Evolutionary conservation across 2,888 invertebrate genomes (phyloP).

Genomic region (Stegana nigrithorax): DNA sequence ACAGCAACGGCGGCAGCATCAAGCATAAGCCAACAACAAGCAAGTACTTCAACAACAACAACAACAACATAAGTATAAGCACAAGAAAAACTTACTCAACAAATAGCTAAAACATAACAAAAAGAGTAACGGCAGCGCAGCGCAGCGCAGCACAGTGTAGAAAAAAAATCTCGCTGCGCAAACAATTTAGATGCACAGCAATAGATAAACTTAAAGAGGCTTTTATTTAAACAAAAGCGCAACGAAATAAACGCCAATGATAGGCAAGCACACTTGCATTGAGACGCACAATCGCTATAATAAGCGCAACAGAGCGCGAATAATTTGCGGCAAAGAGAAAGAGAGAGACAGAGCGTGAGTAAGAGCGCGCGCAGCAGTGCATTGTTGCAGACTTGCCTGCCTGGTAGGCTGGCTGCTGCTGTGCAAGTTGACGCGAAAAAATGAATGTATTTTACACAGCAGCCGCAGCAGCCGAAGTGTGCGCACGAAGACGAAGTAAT

Average conservation of each 20-base stretch:
- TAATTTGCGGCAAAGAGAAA: neutral
- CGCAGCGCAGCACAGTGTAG: neutral
- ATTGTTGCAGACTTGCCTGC: too few species aligned
- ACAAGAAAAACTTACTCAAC: conserved; percentile 16
- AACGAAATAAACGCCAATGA: conserved; percentile 34
- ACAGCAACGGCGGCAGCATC: neutral
- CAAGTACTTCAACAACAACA: conserved; percentile 30
- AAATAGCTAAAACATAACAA: conserved; percentile 16
- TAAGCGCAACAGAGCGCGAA: neutral
- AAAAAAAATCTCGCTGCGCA: conserved; percentile 43
- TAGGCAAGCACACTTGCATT: conserved; percentile 18
- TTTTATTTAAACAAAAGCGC: conserved; percentile 58
- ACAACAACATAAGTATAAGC: conserved; percentile 26
- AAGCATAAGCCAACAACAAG: neutral
- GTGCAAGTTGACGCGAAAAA: conserved; percentile 51
- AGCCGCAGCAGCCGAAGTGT: conserved; percentile 38
- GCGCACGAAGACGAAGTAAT: neutral
- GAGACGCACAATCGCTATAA: neutral
- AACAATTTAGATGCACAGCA: conserved; percentile 62
- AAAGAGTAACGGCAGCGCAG: conserved; percentile 4
- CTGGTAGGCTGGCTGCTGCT: neutral
- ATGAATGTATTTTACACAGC: conserved; percentile 58
- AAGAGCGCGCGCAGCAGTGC: neutral
- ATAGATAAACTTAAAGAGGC: conserved; percentile 63
- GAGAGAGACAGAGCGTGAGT: conserved; percentile 25